phyloP scores from a whole-genome alignment of 23 tunicate species.

The Styela clava region DNA sequence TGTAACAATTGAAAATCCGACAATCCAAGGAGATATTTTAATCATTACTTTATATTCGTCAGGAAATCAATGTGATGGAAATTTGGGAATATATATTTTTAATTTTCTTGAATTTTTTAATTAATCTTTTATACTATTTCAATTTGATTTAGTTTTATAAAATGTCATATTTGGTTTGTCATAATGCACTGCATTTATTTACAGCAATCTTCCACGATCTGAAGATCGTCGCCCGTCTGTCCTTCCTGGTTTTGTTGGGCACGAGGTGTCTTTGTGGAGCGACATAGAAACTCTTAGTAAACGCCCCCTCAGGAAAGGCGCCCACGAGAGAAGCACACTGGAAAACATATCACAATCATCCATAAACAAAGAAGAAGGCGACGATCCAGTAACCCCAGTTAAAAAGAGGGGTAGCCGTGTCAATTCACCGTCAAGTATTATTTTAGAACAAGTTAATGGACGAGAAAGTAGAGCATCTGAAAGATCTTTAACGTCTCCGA shows the following conservation, averaged over 20 bases:
- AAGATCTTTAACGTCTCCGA: neutral
- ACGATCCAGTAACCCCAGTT: neutral
- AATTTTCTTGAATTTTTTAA: too few species aligned
- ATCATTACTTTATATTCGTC: too few species aligned
- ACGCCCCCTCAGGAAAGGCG: neutral
- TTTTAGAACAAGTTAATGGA: neutral
- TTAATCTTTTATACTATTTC: too few species aligned
- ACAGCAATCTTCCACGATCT: neutral
- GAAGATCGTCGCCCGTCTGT: slow-evolving; percentile 1
- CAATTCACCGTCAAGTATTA: neutral
- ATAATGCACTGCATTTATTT: too few species aligned
- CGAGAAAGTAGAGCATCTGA: neutral
- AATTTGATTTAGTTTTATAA: too few species aligned
- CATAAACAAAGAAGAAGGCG: neutral
- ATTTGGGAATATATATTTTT: too few species aligned
- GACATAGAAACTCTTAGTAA: slow-evolving; percentile 21
- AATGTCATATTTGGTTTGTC: too few species aligned
- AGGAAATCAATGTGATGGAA: too few species aligned
- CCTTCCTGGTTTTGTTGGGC: slow-evolving; percentile 6
- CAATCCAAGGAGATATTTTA: too few species aligned
- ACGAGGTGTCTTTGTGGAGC: slow-evolving; percentile 23
- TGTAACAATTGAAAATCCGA: too few species aligned
- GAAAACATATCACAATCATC: neutral
- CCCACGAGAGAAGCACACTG: neutral
- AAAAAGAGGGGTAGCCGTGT: slow-evolving; percentile 1